These are phyloP conservation scores for Holocentrus rufus DNA, from an alignment of 2,797 vertebrate species.

Conservation along the genomic window DNA sequence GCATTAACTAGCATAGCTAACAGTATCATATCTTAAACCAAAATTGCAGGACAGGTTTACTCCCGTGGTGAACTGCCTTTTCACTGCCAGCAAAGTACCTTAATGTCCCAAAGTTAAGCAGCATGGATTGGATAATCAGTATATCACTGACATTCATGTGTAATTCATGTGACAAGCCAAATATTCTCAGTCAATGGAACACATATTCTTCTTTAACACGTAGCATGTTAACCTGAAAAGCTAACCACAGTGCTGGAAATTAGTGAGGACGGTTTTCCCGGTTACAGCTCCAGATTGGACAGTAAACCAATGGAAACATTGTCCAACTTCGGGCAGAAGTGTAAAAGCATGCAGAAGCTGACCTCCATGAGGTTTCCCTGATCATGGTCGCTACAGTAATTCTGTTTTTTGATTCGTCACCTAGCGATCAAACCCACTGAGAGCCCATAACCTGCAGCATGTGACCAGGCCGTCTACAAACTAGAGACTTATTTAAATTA, in stretches of 20 bases:
- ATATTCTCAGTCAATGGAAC: background rate
- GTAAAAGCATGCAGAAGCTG: slow-evolving; percentile 42
- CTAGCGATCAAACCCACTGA: background rate
- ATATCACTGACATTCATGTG: too few species aligned
- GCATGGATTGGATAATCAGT: too few species aligned
- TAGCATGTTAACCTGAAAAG: background rate
- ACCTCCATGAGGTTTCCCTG: slow-evolving; percentile 24
- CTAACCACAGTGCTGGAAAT: background rate
- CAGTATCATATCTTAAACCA: too few species aligned
- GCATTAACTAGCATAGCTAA: too few species aligned
- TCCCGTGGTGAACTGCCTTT: too few species aligned
- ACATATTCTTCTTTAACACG: background rate
- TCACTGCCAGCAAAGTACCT: too few species aligned
- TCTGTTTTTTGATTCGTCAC: background rate
- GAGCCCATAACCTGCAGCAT: background rate
- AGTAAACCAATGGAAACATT: slow-evolving; percentile 45
- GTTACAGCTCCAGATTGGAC: background rate
- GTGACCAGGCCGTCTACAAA: too few species aligned
- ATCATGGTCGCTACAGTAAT: background rate
- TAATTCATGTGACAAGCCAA: background rate
- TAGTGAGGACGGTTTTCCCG: background rate
- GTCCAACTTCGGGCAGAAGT: slow-evolving; percentile 26
- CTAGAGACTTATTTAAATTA: background rate
- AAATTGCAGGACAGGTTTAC: too few species aligned
- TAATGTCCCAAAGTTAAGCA: too few species aligned